Base-by-base conservation (phyloP, 2,797 vertebrate species). In the Dromococcyx pavoninus region DNA sequence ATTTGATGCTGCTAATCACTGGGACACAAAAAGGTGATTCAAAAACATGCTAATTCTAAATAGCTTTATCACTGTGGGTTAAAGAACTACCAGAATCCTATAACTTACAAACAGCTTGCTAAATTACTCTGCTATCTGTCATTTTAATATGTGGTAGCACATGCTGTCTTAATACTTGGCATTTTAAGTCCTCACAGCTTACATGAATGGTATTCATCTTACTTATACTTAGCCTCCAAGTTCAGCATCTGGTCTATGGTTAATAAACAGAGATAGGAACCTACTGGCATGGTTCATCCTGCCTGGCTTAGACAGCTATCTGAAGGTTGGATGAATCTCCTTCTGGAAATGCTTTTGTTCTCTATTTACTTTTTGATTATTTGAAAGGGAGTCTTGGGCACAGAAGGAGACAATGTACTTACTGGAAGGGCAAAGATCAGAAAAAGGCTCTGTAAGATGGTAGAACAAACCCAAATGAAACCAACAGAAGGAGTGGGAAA, bases 21-120 rank as follows among this genome's bases (percentile, higher is more conserved):
- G 8, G 16, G 48, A 86, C 57, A 87, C 67, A 89, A 65, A 87
- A 89, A 92, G 39, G 62, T 23, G 30, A 92, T 70, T 91, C 54
- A 89, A 89, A 93, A 86, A 24, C 50, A 30, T 23, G 27, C 67
- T 90, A 74, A 89, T 87, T 91, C 74, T 82, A 61, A 71, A 82
- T 11, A 87, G 33, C 33, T 87, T 85, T 64, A 80, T 53, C 72
- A 51, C 51, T 11, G 10, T 58, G 58, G 46, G 76, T 88, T 91
- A 62, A 75, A 81, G 37, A 81, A 88, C 93, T 70, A 56, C 66
- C 79, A 86, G 69, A 96, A 72, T 72, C 62, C 62, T 48, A 0
- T 56, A 77, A 61, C n/a, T 87, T 93, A 73, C 22, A 60, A 88
- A 79, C 79, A 83, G 78, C 65, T 89, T 89, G 69, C 53, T 33